Base-by-base conservation (phyloP, 1,140 invertebrate genomes). In the Brachionus paranguensis region DNA sequence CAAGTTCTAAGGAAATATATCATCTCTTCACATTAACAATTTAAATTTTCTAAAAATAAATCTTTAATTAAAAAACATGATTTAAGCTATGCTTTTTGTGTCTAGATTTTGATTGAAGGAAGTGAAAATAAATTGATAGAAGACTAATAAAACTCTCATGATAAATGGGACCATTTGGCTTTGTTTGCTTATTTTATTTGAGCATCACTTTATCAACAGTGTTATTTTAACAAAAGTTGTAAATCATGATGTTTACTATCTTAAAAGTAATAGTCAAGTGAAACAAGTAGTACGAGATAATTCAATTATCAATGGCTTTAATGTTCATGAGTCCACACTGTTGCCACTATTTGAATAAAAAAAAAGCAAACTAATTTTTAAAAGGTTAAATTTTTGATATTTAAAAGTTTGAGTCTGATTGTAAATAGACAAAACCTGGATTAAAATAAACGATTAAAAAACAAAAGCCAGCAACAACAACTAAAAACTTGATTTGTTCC, bases 251-350 rank as follows among this genome's bases (percentile, higher is more conserved):
- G 68, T 72, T 72, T 72, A 72, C 68, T 43, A 17, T 41, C 29
- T 72, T 43, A 43, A 72, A 72, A 72, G 41, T 43, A 72, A 72
- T 43, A 72, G 37, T 72, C 29, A 41, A 72, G 17, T 20, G 33
- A 72, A 43, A 41, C 37, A 43, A 72, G 17, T 72, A 72, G 37
- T 41, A 72, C 68, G 68, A 72, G 68, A 72, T 72, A 72, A 72
- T 43, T 72, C 17, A 72, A 72, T 72, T 72, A 43, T 72, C 68
- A 72, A 72, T 43, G 1, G 17, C 10, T 43, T 72, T 72, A 72
- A 72, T 60, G 53, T 60, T 60, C 53, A 60, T 60, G 53, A 10
- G 53, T 27, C 53, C 53, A 20, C n/a, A 60, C 8, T 60, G 17
- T 60, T 60, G 20, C 53, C 53, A 60, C 53, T 60, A 60, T 60